phyloP scores from a whole-genome alignment of 2,797 vertebrate species.

The Australoheros facetus region DNA sequence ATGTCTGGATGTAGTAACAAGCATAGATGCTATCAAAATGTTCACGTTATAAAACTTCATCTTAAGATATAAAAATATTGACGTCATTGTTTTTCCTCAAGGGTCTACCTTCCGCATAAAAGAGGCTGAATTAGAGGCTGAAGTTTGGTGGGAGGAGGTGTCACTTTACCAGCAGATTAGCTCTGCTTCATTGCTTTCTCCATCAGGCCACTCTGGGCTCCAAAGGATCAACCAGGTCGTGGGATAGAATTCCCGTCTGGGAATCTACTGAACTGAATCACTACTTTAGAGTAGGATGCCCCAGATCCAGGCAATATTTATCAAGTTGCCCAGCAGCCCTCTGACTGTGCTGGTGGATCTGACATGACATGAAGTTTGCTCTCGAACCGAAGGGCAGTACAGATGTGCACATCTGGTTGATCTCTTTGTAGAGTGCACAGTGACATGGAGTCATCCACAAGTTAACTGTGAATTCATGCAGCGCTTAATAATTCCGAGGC shows the following conservation, averaged over 20 bases:
- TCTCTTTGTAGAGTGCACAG: neutral
- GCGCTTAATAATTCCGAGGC: slow-evolving; percentile 3
- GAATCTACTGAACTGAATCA: slow-evolving; percentile 12
- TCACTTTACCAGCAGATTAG: slow-evolving; percentile 62
- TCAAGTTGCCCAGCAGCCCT: neutral
- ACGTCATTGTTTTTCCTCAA: slow-evolving; percentile 5
- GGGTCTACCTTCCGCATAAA: slow-evolving; percentile 10
- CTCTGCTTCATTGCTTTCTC: slow-evolving; percentile 42
- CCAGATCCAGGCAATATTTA: slow-evolving; percentile 4
- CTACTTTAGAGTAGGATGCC: neutral
- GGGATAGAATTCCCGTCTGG: slow-evolving; percentile 22
- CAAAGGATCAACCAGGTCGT: slow-evolving; percentile 13
- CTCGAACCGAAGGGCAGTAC: fast-evolving
- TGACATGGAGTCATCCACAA: neutral
- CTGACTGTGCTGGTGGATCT: neutral
- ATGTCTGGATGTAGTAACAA: neutral
- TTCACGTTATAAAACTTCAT: neutral
- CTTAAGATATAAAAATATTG: neutral
- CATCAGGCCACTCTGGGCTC: slow-evolving; percentile 31
- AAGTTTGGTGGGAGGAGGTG: slow-evolving; percentile 28
- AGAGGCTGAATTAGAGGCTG: slow-evolving; percentile 46
- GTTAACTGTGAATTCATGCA: neutral
- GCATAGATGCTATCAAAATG: neutral
- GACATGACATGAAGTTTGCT: neutral
- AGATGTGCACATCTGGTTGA: neutral